These are phyloP conservation scores for Carcharodon carcharias DNA, from an alignment of 2,797 vertebrate species.

Conservation along the genomic window DNA sequence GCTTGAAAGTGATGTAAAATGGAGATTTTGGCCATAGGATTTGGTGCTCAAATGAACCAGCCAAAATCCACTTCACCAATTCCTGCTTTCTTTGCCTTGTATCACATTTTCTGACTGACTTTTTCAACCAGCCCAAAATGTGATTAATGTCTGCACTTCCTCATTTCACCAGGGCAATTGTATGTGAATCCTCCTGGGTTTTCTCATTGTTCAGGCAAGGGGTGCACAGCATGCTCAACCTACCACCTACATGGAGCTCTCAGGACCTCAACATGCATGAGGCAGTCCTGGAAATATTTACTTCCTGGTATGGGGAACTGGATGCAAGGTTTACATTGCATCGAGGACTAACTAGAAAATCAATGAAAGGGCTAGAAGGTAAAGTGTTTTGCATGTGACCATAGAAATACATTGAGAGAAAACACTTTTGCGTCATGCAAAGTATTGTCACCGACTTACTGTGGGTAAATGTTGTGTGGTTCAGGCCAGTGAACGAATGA, in stretches of 20 bases:
- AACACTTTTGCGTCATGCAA: background rate
- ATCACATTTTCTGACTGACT: too few species aligned
- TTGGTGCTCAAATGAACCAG: background rate
- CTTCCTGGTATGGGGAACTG: background rate
- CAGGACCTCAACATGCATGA: background rate
- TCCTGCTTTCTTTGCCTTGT: background rate
- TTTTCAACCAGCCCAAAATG: background rate
- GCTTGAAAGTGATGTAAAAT: background rate
- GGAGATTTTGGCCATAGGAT: background rate
- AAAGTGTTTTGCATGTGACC: background rate
- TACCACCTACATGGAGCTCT: background rate
- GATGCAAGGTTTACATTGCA: background rate
- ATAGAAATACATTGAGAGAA: background rate
- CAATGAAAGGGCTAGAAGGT: background rate
- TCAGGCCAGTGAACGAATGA: background rate
- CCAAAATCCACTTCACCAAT: background rate
- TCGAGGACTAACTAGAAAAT: background rate
- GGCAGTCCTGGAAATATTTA: background rate
- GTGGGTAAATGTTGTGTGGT: background rate
- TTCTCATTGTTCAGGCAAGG: background rate
- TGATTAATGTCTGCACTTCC: background rate
- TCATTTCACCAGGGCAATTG: background rate
- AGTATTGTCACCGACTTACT: background rate
- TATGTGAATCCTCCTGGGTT: background rate
- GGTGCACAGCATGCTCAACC: background rate